Evolutionary conservation across 1,140 invertebrate species (phyloP).

Genomic region (Diachasma alloeum): DNA sequence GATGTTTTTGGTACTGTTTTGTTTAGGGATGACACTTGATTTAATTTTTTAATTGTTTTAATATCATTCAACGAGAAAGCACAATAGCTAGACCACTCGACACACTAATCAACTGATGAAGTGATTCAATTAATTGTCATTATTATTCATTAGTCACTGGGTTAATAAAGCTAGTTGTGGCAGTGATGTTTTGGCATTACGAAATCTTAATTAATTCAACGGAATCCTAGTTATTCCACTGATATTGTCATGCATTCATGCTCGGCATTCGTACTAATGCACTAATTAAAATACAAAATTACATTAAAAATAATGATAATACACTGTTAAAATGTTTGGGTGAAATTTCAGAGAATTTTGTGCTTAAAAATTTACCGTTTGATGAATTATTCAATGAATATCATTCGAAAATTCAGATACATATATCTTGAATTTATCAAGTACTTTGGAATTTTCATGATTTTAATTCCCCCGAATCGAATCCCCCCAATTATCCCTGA

Average conservation of each 20-base stretch:
- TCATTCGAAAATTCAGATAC: too few relatives aligned
- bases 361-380: too few relatives aligned
- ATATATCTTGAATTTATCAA: too few relatives aligned
- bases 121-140: neutral
- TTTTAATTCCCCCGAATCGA: too few relatives aligned
- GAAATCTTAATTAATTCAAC: neutral
- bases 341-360: too few relatives aligned
- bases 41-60: neutral
- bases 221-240: neutral
- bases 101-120: neutral
- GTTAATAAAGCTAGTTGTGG: neutral
- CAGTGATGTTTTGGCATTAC: neutral
- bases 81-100: neutral
- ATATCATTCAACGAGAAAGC: neutral
- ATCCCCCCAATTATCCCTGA: too few relatives aligned
- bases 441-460: too few relatives aligned
- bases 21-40: neutral
- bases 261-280: neutral
- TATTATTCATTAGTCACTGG: neutral
- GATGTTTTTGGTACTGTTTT: neutral
- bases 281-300: neutral
- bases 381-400: too few relatives aligned
- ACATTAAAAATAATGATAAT: neutral
- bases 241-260: neutral
- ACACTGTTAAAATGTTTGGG: too few relatives aligned